Conservation (phyloP, 2,113 vertebrate genomes). For the Perca fluviatilis region DNA sequence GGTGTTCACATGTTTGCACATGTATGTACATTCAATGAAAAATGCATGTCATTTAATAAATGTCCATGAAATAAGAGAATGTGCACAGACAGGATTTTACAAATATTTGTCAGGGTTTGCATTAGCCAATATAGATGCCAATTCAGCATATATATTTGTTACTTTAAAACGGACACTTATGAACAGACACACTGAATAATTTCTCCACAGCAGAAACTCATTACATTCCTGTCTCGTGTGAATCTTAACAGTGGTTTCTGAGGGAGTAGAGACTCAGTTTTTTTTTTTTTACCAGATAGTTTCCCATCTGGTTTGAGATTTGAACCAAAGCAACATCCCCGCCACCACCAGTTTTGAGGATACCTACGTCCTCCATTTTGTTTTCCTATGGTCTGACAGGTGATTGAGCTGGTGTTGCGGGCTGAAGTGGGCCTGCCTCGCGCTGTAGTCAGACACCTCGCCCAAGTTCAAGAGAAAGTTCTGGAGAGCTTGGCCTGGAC, state of each 20-base stretch:
- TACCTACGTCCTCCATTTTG: neutral
- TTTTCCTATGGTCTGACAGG: constrained; percentile 73
- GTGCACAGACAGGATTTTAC: neutral
- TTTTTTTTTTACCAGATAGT: neutral
- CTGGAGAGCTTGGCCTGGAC: constrained; percentile 91
- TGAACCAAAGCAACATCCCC: neutral
- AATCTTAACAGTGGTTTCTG: neutral
- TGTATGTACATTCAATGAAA: neutral
- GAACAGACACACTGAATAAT: too few species aligned
- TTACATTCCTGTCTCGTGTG: neutral
- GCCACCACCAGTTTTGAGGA: neutral
- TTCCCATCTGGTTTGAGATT: neutral
- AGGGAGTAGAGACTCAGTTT: neutral
- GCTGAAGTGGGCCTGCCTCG: constrained; percentile 85
- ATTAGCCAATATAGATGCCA: neutral
- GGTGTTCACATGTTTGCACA: neutral
- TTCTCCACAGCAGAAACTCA: too few species aligned
- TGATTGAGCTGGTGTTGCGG: constrained; percentile 89
- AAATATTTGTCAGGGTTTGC: neutral
- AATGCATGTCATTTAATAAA: neutral
- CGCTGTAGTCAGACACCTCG: constrained; percentile 86
- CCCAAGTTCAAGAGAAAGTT: constrained; percentile 87
- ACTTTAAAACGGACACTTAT: neutral
- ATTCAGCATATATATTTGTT: neutral
- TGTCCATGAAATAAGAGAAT: neutral